phyloP scores from a whole-genome alignment of 2,113 vertebrate genomes.

The Trogon melanurus region DNA sequence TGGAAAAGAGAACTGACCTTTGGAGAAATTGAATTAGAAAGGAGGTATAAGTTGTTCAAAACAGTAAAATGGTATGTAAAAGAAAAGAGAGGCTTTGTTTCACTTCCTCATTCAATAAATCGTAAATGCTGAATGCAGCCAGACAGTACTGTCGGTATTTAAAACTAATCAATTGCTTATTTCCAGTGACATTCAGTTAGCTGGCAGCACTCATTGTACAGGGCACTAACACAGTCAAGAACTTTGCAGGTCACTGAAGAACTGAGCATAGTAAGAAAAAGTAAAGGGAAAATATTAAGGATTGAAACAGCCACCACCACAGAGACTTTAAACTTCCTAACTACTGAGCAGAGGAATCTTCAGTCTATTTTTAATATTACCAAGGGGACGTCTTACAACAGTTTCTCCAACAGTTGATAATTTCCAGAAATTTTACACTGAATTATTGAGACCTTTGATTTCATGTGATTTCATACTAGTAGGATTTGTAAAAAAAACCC shows the following conservation, averaged over 20 bases:
- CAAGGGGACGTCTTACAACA: neutral
- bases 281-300: neutral
- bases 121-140: neutral
- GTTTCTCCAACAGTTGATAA: neutral
- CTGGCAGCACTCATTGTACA: neutral
- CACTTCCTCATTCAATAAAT: neutral
- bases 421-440: neutral
- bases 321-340: neutral
- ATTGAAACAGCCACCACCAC: neutral
- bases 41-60: neutral
- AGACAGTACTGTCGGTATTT: neutral
- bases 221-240: neutral
- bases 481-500: neutral
- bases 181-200: neutral
- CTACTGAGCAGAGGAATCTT: neutral
- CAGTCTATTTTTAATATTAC: neutral
- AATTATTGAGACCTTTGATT: neutral
- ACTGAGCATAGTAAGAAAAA: neutral
- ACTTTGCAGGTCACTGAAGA: neutral
- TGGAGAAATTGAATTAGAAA: neutral
- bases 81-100: neutral
- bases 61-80: neutral
- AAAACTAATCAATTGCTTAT: neutral
- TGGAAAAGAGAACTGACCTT: neutral
- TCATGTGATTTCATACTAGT: neutral